Evolutionary conservation across 2,888 invertebrate genomes (phyloP).

Genomic region (Hypercompe scribonia): DNA sequence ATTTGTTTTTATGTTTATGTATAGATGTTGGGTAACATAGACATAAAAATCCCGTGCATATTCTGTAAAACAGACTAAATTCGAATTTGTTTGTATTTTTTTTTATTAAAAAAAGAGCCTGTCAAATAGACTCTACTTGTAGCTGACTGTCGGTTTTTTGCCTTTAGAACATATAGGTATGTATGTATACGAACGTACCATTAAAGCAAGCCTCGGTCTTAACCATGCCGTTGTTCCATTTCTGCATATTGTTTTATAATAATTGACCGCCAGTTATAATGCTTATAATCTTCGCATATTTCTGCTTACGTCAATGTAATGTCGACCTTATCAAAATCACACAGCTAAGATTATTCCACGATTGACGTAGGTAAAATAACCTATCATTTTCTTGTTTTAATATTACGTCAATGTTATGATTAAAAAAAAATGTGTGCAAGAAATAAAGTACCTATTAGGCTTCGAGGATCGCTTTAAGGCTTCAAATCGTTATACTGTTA

Average conservation of each 20-base stretch:
- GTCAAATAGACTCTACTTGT: too few relatives aligned
- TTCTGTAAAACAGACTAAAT: not conserved
- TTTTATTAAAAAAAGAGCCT: too few relatives aligned
- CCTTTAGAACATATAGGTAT: not conserved
- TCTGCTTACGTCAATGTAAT: too few relatives aligned
- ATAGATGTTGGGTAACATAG: not conserved
- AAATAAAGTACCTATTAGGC: not conserved
- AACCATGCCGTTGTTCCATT: not conserved
- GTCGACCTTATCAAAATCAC: conserved; percentile 2
- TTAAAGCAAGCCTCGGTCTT: not conserved
- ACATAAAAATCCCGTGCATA: not conserved
- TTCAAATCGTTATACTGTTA: not conserved
- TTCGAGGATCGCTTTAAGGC: not conserved
- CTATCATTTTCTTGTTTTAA: not conserved
- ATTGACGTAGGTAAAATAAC: conserved; percentile 2
- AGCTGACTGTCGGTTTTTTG: not conserved
- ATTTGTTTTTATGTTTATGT: not conserved
- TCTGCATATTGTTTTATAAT: not conserved
- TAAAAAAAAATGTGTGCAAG: not conserved
- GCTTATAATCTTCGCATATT: not conserved
- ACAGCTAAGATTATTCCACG: not conserved
- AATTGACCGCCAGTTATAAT: not conserved
- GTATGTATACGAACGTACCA: not conserved
- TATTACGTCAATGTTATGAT: not conserved
- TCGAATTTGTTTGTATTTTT: not conserved